phyloP scores from a whole-genome alignment of 2,113 vertebrate species.

The Miniopterus natalensis region DNA sequence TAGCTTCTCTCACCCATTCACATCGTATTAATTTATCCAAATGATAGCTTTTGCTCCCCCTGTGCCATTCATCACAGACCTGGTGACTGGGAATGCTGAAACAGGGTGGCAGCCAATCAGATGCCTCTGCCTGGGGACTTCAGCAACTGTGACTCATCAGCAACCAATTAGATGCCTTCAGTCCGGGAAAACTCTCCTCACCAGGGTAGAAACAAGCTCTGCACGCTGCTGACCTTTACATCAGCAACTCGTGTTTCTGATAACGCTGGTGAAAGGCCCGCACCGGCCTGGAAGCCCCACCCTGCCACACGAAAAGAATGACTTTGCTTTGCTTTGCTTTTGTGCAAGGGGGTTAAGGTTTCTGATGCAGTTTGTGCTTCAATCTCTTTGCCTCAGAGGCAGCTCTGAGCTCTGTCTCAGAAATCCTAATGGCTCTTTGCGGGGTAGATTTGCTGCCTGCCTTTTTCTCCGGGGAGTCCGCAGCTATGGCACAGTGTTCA shows the following conservation, averaged over 20 bases:
- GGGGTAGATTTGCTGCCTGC: conserved; percentile 50
- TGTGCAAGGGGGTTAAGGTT: conserved; percentile 10
- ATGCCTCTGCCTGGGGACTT: conserved; percentile 65
- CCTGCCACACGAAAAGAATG: conserved; percentile 63
- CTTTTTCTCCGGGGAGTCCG: conserved; percentile 55
- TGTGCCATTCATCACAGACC: conserved; percentile 70
- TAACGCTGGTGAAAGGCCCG: conserved; percentile 68
- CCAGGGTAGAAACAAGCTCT: conserved; percentile 82
- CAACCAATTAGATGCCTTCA: conserved; percentile 79
- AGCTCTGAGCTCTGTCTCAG: conserved; percentile 59
- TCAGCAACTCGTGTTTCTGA: conserved; percentile 74
- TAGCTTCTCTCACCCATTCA: conserved; percentile 21
- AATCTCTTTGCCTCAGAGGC: conserved; percentile 39
- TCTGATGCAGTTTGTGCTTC: conserved; percentile 58
- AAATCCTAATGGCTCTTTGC: conserved; percentile 70
- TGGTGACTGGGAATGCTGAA: conserved; percentile 64
- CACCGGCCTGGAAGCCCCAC: conserved; percentile 37
- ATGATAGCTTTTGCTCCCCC: conserved; percentile 67
- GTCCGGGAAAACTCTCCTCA: conserved; percentile 71
- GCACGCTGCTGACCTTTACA: conserved; percentile 77
- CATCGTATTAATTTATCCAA: conserved; percentile 77
- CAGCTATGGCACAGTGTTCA: conserved; percentile 55
- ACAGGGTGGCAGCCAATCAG: conserved; percentile 75
- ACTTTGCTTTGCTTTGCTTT: conserved; percentile 64
- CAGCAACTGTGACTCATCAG: conserved; percentile 80